Conservation (phyloP, 2,113 vertebrate genomes). For the Chlorocebus sabaeus region DNA sequence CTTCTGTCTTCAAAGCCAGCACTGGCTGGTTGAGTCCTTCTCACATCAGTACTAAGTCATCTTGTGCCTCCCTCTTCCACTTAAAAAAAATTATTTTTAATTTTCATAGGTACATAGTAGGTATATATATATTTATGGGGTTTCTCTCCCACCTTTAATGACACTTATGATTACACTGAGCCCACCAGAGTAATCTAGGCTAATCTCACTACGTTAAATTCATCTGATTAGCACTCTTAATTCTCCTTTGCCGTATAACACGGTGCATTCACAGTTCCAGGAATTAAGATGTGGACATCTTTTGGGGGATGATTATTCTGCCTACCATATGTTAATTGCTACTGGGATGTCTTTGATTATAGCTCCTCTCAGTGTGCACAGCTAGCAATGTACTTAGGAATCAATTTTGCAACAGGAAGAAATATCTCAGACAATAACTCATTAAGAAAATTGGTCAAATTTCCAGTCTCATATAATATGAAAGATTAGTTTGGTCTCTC, state of each 20-base stretch:
- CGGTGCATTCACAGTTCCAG: not conserved
- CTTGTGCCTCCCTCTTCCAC: not conserved
- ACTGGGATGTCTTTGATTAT: not conserved
- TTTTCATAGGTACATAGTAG: too few species aligned
- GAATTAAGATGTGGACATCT: not conserved
- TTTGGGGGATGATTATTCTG: not conserved
- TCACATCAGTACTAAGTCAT: not conserved
- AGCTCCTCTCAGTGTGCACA: not conserved
- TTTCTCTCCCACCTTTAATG: not conserved
- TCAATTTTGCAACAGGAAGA: not conserved
- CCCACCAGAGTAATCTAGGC: not conserved
- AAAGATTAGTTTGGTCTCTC: not conserved
- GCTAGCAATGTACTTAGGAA: not conserved
- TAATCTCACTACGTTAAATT: not conserved
- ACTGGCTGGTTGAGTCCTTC: not conserved
- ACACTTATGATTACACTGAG: not conserved
- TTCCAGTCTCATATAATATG: not conserved
- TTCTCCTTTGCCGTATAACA: not conserved
- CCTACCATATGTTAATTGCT: not conserved
- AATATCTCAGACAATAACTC: not conserved
- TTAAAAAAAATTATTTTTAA: not conserved
- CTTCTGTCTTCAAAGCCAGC: not conserved
- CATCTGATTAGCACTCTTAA: not conserved
- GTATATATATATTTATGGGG: too few species aligned
- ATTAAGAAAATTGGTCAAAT: not conserved